Evolutionary conservation across 2,797 vertebrate species (phyloP).

Genomic region (Gallirallus australis): DNA sequence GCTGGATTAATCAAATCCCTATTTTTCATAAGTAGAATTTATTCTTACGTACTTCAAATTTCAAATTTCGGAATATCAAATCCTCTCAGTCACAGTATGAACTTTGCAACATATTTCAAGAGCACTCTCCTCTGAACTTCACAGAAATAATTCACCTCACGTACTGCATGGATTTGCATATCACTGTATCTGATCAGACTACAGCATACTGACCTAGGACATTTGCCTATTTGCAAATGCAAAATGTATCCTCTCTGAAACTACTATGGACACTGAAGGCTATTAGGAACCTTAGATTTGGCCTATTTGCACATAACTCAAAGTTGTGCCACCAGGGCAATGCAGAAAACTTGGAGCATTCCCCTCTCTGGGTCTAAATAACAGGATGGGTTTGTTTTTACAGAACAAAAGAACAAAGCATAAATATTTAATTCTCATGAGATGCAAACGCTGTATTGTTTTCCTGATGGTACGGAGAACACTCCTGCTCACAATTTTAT

Average conservation of each 20-base stretch:
- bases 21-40: neutral
- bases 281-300: neutral
- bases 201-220: neutral
- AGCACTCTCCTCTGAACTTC: neutral
- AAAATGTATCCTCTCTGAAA: neutral
- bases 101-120: neutral
- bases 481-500: neutral
- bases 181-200: neutral
- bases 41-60: neutral
- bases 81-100: neutral
- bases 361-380: neutral
- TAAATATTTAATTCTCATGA: constrained; percentile 9
- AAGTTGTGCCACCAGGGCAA: neutral
- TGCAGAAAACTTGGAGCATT: neutral
- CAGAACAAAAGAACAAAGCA: neutral
- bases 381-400: neutral
- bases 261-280: neutral
- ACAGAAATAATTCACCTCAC: neutral
- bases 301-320: neutral
- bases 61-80: neutral
- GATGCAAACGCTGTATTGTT: neutral
- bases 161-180: neutral
- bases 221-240: neutral
- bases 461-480: neutral
- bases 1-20: constrained; percentile 2